Conservation (phyloP, 2,888 invertebrate genomes). For the Nineta flava region DNA sequence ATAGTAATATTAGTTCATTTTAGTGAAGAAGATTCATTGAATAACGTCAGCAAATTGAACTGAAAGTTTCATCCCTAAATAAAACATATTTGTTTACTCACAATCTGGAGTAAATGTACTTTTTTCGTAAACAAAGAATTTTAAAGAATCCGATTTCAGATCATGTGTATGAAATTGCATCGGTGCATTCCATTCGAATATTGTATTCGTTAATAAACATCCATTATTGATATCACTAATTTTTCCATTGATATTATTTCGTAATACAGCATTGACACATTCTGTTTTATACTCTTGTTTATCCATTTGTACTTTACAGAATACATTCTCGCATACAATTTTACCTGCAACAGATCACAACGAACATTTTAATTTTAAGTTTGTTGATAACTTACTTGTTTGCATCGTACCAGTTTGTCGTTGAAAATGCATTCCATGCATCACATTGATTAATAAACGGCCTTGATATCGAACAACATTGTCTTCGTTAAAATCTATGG, state of each 20-base stretch:
- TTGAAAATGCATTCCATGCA: slow-evolving; percentile 19
- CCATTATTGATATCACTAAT: slow-evolving; percentile 17
- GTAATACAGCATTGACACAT: slow-evolving; percentile 36
- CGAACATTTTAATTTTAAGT: background rate
- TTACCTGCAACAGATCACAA: slow-evolving; percentile 30
- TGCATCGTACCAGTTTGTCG: slow-evolving; percentile 5
- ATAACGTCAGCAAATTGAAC: no score
- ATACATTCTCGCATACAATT: slow-evolving; percentile 40
- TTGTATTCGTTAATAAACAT: slow-evolving; percentile 13
- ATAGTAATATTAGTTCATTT: no score
- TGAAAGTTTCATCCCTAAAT: background rate
- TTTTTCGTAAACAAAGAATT: slow-evolving; percentile 52
- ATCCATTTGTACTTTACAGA: slow-evolving; percentile 58
- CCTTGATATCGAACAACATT: slow-evolving; percentile 13
- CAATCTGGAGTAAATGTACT: slow-evolving; percentile 59
- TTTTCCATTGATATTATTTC: slow-evolving; percentile 18
- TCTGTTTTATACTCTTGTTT: slow-evolving; percentile 52
- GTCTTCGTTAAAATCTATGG: background rate
- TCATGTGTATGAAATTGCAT: slow-evolving; percentile 64
- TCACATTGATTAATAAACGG: slow-evolving; percentile 27
- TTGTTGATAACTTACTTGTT: no score
- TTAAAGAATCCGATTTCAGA: slow-evolving; percentile 47
- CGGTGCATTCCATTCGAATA: slow-evolving; percentile 43
- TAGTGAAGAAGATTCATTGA: no score
- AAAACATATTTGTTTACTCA: slow-evolving; percentile 21